Conservation (phyloP, 2,888 invertebrate genomes). For the Barypeithes pellucidus region DNA sequence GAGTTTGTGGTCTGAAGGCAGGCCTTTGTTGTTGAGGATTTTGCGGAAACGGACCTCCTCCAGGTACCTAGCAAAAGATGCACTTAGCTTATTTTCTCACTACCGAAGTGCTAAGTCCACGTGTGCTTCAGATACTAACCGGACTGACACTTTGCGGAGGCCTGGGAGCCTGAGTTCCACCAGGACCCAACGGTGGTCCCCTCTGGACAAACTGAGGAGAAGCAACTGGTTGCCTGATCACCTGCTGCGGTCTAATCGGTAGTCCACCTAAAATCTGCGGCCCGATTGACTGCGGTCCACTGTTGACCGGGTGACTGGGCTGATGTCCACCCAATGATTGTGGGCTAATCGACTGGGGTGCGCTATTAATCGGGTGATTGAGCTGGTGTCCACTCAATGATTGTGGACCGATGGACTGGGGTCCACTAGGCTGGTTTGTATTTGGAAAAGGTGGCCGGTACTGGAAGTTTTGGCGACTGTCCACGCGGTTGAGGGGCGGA, state of each 20-base stretch:
- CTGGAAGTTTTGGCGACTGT: conserved; percentile 69
- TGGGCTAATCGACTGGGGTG: conserved; percentile 53
- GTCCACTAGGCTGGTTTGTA: conserved; percentile 60
- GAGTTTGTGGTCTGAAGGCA: conserved; percentile 70
- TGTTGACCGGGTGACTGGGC: conserved; percentile 63
- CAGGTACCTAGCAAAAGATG: neutral
- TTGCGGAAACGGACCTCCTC: conserved; percentile 14
- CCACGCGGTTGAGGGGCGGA: conserved; percentile 69
- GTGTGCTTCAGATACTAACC: conserved; percentile 30
- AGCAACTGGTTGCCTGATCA: conserved; percentile 30
- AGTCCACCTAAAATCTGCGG: conserved; percentile 54
- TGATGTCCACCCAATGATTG: conserved; percentile 59
- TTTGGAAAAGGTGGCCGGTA: conserved; percentile 64
- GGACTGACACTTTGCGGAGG: conserved; percentile 25
- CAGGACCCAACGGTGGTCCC: conserved; percentile 59
- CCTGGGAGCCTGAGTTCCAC: conserved; percentile 44
- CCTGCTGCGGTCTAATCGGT: conserved; percentile 27
- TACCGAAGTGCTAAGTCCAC: neutral
- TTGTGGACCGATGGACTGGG: conserved; percentile 59
- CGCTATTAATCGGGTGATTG: conserved; percentile 64
- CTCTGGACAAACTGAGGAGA: conserved; percentile 46
- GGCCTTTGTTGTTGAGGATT: conserved; percentile 56
- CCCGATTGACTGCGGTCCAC: conserved; percentile 55
- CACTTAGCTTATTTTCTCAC: neutral
- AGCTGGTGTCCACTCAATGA: conserved; percentile 60